Evolutionary conservation across 2,888 invertebrate genomes (phyloP), one percentile per base, ranked within the genome.

Genomic region (Nebria brevicollis): DNA sequence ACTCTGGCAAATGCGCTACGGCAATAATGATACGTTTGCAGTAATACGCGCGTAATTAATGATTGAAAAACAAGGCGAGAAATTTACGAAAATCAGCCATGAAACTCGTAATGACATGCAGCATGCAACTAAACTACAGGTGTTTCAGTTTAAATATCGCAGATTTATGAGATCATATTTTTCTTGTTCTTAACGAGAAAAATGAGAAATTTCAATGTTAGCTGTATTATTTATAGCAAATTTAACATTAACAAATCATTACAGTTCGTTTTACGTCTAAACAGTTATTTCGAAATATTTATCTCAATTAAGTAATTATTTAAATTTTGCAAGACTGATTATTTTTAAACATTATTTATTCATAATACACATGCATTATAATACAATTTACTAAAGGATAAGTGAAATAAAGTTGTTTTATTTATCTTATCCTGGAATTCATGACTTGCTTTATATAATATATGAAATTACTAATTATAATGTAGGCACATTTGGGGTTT

Each of bases 31-130:
- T 54, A 54, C 11, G 54, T 7, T 54, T 54, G 54, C 54, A 54
- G 54, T 54, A 54, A 54, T 54, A 54, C 54, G 6, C 54, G 54
- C 54, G 54, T 54, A 54, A 54, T 54, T 54, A 54, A 54, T 54
- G 54, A 54, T 54, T 54, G 54, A 54, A 54, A 54, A 54, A 54
- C 54, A 54, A 54, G 54, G 54, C 54, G 54, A 54, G 54, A 54
- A 54, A 54, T 54, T 54, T 54, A 54, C 8, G 54, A 54, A 54
- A 54, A 54, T 54, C 54, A 8, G 8, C 7, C 54, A 54, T 54
- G 54, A 54, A 54, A 6, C 7, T 2, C 54, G 7, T 54, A 54
- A 54, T 54, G 54, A 54, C 54, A 54, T 54, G 54, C 54, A 54
- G 4, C 54, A 54, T 54, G 54, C 54, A 54, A 54, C 54, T 13